These are phyloP conservation scores for Sinotaia quadrata DNA, from an alignment of 2,888 invertebrate species.

Conservation along the genomic window DNA sequence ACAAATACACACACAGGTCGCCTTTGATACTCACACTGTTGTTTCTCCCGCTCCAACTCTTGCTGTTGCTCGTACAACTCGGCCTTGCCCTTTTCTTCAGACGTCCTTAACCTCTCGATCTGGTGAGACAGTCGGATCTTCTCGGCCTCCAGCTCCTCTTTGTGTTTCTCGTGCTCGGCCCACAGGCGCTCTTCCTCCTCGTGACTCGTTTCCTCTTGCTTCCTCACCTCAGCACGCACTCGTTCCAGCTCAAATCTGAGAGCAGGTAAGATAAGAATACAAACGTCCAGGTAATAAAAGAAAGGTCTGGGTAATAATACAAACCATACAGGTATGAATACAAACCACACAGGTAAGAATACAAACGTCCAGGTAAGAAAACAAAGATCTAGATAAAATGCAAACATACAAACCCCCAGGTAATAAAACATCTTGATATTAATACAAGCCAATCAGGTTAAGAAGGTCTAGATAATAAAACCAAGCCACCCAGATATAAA, in stretches of 20 bases:
- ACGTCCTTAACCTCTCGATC: constrained; percentile 48
- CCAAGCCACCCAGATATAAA: too few relatives aligned
- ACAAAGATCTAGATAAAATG: too few relatives aligned
- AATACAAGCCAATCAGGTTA: too few relatives aligned
- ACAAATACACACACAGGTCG: neutral
- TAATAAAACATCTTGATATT: too few relatives aligned
- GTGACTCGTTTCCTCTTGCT: constrained; percentile 50
- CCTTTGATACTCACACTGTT: constrained; percentile 51
- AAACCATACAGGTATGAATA: too few relatives aligned
- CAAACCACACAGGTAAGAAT: too few relatives aligned
- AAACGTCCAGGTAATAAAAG: too few relatives aligned
- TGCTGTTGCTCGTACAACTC: constrained; percentile 44
- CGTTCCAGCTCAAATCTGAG: constrained; percentile 57
- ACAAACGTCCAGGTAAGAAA: too few relatives aligned
- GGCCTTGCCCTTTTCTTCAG: constrained; percentile 49
- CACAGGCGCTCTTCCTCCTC: constrained; percentile 58
- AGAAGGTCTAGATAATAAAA: too few relatives aligned
- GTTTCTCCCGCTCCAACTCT: constrained; percentile 50
- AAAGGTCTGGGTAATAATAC: too few relatives aligned
- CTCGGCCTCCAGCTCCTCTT: constrained; percentile 58
- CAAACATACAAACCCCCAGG: too few relatives aligned
- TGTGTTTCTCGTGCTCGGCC: constrained; percentile 50
- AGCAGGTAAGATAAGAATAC: too few relatives aligned
- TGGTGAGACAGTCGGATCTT: constrained; percentile 45
- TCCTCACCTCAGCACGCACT: constrained; percentile 48